phyloP scores from a whole-genome alignment of 1,140 invertebrate species.

The Druon quercuslanigerum region DNA sequence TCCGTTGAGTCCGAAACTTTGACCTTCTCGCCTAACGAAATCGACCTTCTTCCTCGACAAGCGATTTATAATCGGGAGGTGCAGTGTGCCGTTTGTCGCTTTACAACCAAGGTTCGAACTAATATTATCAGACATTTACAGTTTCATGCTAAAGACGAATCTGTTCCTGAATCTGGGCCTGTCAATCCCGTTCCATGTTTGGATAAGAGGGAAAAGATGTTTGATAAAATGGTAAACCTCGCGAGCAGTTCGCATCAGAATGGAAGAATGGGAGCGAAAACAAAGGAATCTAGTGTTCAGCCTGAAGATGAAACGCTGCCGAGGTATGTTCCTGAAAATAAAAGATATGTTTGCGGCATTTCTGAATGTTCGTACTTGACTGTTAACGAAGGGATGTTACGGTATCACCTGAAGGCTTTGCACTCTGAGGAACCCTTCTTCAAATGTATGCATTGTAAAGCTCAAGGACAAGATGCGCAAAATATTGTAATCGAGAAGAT shows the following conservation, averaged over 20 bases:
- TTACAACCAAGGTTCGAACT: constrained; percentile 83
- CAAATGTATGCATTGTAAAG: constrained; percentile 83
- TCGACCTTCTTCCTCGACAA: constrained; percentile 79
- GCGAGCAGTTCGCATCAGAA: constrained; percentile 82
- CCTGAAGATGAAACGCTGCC: constrained; percentile 70
- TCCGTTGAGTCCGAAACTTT: constrained; percentile 66
- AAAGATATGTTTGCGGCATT: constrained; percentile 82
- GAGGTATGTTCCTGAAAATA: constrained; percentile 80
- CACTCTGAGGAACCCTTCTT: constrained; percentile 80
- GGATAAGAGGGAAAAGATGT: constrained; percentile 86
- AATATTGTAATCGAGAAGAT: constrained; percentile 78
- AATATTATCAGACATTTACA: constrained; percentile 85
- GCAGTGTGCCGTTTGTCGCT: constrained; percentile 81
- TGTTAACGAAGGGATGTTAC: constrained; percentile 82
- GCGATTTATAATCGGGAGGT: constrained; percentile 80
- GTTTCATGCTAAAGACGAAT: constrained; percentile 79
- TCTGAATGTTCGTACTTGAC: constrained; percentile 83
- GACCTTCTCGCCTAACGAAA: constrained; percentile 78
- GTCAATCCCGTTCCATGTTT: constrained; percentile 88
- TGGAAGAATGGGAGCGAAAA: constrained; percentile 69
- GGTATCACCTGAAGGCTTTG: constrained; percentile 83
- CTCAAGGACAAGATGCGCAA: constrained; percentile 65
- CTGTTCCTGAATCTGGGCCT: constrained; percentile 79
- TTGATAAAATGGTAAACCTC: constrained; percentile 89
- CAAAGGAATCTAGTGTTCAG: constrained; percentile 53